Conservation (phyloP, 2,797 vertebrate species). For the Phoxinus dragarum region DNA sequence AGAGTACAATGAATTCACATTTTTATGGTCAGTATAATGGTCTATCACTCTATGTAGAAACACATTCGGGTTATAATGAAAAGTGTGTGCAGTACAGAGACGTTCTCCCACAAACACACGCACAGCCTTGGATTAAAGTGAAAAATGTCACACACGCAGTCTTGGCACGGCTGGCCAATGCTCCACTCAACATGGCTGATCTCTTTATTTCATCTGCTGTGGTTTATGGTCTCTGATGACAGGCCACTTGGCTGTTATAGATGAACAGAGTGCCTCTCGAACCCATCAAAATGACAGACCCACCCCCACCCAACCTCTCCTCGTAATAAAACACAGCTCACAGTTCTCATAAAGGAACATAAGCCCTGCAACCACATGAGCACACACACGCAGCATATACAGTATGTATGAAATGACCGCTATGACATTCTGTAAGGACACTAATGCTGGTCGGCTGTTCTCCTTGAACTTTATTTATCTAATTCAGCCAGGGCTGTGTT, state of each 20-base stretch:
- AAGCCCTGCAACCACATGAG: slow-evolving; percentile 46
- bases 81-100: slow-evolving; percentile 1
- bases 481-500: background rate
- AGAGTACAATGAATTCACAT: background rate
- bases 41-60: background rate
- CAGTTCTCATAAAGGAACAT: slow-evolving; percentile 56
- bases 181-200: slow-evolving; percentile 51
- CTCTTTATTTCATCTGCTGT: slow-evolving; percentile 55
- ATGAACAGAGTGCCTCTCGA: slow-evolving; percentile 51
- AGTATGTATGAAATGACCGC: background rate
- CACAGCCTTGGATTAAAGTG: slow-evolving; percentile 39
- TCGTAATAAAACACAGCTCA: slow-evolving; percentile 62
- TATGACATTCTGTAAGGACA: background rate
- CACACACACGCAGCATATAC: slow-evolving; percentile 18
- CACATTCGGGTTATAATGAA: slow-evolving; percentile 11
- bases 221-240: slow-evolving; percentile 62
- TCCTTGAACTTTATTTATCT: background rate
- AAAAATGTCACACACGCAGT: slow-evolving; percentile 40
- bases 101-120: slow-evolving; percentile 30
- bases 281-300: slow-evolving; percentile 57
- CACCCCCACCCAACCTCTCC: slow-evolving; percentile 28
- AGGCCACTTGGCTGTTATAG: slow-evolving; percentile 60
- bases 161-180: slow-evolving; percentile 16
- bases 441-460: background rate
- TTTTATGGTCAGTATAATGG: slow-evolving; percentile 20